These are phyloP conservation scores for Zele albiditarsus DNA, from an alignment of 2,888 invertebrate genomes.

Conservation along the genomic window DNA sequence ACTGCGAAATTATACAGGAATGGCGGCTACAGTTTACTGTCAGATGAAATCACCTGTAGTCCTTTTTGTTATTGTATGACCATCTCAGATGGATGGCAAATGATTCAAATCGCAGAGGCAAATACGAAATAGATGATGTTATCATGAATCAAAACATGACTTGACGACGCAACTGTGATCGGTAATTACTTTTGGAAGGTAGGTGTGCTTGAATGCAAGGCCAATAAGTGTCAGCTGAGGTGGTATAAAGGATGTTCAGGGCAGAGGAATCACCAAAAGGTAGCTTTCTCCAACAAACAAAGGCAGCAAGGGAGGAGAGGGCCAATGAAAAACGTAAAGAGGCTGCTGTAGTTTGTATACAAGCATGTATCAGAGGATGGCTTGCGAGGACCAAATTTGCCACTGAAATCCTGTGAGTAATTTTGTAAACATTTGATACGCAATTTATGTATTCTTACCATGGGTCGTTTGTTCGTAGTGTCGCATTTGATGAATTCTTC, in stretches of 20 bases:
- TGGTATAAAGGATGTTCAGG: conserved; percentile 75
- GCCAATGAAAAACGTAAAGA: conserved; percentile 89
- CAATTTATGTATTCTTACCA: not conserved
- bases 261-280: conserved; percentile 81
- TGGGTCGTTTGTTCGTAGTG: conserved; percentile 71
- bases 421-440: not conserved
- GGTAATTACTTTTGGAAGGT: not conserved
- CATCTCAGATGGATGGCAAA: conserved; percentile 9
- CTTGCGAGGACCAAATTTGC: conserved; percentile 80
- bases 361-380: conserved; percentile 85
- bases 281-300: conserved; percentile 90
- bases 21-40: conserved; percentile 35
- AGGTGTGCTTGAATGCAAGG: not conserved
- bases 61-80: not conserved
- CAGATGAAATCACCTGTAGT: conserved; percentile 31
- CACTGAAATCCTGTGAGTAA: conserved; percentile 81
- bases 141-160: conserved; percentile 15
- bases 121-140: not conserved
- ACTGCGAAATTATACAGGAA: conserved; percentile 8
- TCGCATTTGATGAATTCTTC: conserved; percentile 84
- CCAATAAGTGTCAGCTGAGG: conserved; percentile 15
- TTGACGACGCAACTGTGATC: conserved; percentile 8
- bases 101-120: not conserved
- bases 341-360: conserved; percentile 82
- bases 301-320: conserved; percentile 91